Evolutionary conservation across 2,888 invertebrate genomes (phyloP).

Genomic region (Colletes collaris): DNA sequence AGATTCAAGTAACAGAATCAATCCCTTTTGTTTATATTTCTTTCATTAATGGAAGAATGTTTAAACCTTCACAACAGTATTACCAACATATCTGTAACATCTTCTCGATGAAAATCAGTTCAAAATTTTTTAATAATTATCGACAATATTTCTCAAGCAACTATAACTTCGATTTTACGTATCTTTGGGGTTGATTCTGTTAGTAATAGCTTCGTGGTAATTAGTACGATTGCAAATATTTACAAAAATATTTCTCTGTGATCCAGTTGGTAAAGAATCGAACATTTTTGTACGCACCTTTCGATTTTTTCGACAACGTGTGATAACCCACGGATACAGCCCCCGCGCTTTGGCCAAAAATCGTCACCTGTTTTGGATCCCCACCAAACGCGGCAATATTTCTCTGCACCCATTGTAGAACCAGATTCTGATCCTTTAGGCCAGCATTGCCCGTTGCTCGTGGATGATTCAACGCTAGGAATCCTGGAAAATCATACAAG

Average conservation of each 20-base stretch:
- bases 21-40: background rate
- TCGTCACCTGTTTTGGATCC: constrained; percentile 87
- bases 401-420: constrained; percentile 87
- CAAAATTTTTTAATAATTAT: no score
- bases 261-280: background rate
- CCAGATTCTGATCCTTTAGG: constrained; percentile 88
- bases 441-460: constrained; percentile 78
- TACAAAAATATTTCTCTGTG: no score
- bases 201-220: background rate
- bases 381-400: constrained; percentile 89
- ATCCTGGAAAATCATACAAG: no score
- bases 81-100: no score
- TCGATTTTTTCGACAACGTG: constrained; percentile 23
- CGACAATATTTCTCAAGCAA: no score
- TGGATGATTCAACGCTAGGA: no score
- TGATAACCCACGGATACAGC: constrained; percentile 80
- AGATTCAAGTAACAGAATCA: no score
- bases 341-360: constrained; percentile 89
- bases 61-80: no score
- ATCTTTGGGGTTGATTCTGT: no score
- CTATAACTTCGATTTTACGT: no score
- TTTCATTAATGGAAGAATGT: background rate
- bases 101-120: no score
- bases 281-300: constrained; percentile 36
- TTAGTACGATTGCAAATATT: background rate